Evolutionary conservation across 2,888 invertebrate genomes (phyloP).

Genomic region (Drosophila limbata): DNA sequence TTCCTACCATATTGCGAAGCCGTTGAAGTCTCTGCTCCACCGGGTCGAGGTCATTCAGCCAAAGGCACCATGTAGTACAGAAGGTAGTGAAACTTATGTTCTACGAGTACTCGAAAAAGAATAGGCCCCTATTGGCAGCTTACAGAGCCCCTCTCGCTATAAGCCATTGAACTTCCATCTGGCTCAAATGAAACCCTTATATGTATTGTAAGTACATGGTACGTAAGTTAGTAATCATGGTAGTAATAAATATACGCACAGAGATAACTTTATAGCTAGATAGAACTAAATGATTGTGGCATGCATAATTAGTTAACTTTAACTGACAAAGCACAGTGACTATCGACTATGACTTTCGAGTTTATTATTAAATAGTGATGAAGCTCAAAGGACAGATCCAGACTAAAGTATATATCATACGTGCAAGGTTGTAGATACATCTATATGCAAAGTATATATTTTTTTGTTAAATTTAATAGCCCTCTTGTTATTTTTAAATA

Average conservation of each 20-base stretch:
- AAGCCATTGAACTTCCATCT: slow-evolving; percentile 23
- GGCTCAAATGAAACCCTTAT: slow-evolving; percentile 4
- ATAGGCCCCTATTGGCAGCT: slow-evolving; percentile 3
- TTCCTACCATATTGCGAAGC: slow-evolving; percentile 26
- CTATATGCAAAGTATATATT: too few species aligned
- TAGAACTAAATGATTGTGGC: slow-evolving; percentile 9
- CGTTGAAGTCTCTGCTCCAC: slow-evolving; percentile 40
- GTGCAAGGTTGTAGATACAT: too few species aligned
- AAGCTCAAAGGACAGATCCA: too few species aligned
- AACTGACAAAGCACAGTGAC: slow-evolving; percentile 8
- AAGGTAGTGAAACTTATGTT: slow-evolving; percentile 4
- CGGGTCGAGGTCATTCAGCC: slow-evolving; percentile 58
- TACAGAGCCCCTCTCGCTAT: background rate
- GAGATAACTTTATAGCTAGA: background rate
- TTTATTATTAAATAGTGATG: too few species aligned
- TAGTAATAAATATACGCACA: slow-evolving; percentile 9
- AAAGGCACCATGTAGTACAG: background rate
- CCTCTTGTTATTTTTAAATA: too few species aligned
- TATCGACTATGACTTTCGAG: too few species aligned
- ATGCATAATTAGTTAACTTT: slow-evolving; percentile 24
- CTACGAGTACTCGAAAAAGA: background rate
- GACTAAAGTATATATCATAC: too few species aligned
- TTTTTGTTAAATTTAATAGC: too few species aligned
- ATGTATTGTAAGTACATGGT: background rate
- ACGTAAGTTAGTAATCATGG: background rate